Evolutionary conservation across 2,113 vertebrate genomes (phyloP).

Genomic region (Microcebus ravelobensis): DNA sequence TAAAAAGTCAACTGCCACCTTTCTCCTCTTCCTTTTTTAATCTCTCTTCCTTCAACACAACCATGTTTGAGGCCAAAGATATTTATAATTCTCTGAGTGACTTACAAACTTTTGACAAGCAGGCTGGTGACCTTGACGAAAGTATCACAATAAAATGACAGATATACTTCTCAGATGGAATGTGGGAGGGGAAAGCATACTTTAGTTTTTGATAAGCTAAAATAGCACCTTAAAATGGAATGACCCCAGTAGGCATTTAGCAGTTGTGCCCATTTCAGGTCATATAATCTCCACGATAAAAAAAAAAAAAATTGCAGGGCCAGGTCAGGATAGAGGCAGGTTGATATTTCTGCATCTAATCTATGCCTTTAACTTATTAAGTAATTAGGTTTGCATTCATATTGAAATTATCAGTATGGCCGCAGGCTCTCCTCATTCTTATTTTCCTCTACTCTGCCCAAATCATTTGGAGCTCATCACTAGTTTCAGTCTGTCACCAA

Average conservation of each 20-base stretch:
- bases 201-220: conserved; percentile 51
- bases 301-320: background rate
- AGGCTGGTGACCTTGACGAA: conserved; percentile 40
- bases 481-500: background rate
- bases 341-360: background rate
- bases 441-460: background rate
- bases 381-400: background rate
- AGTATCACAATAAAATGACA: background rate
- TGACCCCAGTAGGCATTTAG: background rate
- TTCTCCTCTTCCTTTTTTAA: background rate
- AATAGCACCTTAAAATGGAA: conserved; percentile 33
- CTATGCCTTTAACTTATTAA: background rate
- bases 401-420: background rate
- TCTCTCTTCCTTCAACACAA: background rate
- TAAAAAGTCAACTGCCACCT: background rate
- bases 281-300: background rate
- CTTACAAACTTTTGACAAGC: conserved; percentile 29
- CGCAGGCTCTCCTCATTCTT: background rate
- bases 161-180: conserved; percentile 21
- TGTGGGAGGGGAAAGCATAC: background rate
- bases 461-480: background rate
- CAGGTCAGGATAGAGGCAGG: background rate
- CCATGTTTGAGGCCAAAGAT: conserved; percentile 18
- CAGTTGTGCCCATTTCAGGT: background rate
- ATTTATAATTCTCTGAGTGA: conserved; percentile 24